These are phyloP conservation scores for Plagodis dolabraria DNA, from an alignment of 2,888 invertebrate genomes.

Conservation along the genomic window DNA sequence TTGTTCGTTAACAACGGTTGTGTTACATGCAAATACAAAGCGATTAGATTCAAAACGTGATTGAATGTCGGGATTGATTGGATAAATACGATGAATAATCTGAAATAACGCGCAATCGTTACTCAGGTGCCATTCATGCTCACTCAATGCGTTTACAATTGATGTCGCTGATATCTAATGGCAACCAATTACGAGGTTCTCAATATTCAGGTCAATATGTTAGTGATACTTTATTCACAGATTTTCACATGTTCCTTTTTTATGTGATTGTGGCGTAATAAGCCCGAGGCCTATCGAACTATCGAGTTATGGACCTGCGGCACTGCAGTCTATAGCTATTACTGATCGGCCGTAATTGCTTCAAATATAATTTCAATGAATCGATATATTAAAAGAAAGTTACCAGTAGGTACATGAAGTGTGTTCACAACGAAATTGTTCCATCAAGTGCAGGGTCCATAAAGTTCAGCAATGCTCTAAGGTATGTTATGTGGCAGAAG, in stretches of 20 bases:
- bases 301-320: too few species aligned
- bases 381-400: too few species aligned
- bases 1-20: conserved; percentile 28
- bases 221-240: conserved; percentile 23
- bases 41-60: conserved; percentile 49
- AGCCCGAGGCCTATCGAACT: too few species aligned
- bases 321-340: too few species aligned
- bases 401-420: too few species aligned
- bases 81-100: conserved; percentile 55
- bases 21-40: conserved; percentile 42
- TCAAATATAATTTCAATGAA: too few species aligned
- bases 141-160: conserved; percentile 29
- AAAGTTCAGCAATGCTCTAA: too few species aligned
- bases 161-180: conserved; percentile 26
- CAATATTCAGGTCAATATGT: conserved; percentile 23
- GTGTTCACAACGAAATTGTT: too few species aligned
- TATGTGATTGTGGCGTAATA: too few species aligned
- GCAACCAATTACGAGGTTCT: conserved; percentile 24
- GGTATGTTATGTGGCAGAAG: too few species aligned
- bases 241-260: conserved; percentile 19
- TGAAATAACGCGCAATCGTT: conserved; percentile 44
- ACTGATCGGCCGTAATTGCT: too few species aligned
- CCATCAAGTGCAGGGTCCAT: too few species aligned
- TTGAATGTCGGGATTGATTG: conserved; percentile 50
- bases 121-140: conserved; percentile 31